A percentile compares a stretch with the other conserved stretches of the same genome.
phyloP scores from a whole-genome alignment of 1,140 invertebrate genomes.

The Wiebesia pumilae region DNA sequence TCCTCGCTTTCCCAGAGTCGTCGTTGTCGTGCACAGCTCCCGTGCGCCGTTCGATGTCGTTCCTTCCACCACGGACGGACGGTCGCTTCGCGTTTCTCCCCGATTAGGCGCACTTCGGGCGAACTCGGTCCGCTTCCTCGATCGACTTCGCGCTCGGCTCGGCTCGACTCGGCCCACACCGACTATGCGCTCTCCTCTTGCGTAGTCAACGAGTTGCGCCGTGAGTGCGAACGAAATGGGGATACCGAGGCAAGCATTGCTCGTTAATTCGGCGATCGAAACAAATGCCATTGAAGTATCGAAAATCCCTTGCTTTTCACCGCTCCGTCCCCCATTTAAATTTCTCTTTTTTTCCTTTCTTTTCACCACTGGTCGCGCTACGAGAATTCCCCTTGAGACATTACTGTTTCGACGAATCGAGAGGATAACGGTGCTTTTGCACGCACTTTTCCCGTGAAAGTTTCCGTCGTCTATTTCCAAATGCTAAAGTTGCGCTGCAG shows the following conservation, averaged over 20 bases:
- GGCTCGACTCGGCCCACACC: neutral
- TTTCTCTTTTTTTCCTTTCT: neutral
- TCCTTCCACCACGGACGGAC: neutral
- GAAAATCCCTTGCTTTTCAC: neutral
- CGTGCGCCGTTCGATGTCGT: neutral
- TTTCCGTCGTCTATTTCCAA: no score
- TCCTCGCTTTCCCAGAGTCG: neutral
- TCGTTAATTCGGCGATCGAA: neutral
- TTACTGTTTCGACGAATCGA: no score
- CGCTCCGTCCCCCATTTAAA: neutral
- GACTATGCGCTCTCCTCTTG: neutral
- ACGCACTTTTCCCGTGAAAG: no score
- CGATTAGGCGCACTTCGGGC: neutral
- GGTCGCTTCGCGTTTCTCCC: slow-evolving; percentile 5
- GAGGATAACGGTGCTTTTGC: no score
- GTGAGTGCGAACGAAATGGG: neutral
- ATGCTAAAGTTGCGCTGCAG: no score
- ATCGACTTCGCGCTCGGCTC: slow-evolving; percentile 11
- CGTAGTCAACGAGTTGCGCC: neutral
- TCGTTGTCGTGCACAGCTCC: neutral
- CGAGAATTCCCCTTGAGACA: no score
- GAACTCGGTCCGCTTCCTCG: slow-evolving; percentile 11
- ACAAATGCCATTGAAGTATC: neutral
- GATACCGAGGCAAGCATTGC: no score
- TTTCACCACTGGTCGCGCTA: neutral